phyloP scores from a whole-genome alignment of 2,113 vertebrate genomes.

The Phoxinus phoxinus region DNA sequence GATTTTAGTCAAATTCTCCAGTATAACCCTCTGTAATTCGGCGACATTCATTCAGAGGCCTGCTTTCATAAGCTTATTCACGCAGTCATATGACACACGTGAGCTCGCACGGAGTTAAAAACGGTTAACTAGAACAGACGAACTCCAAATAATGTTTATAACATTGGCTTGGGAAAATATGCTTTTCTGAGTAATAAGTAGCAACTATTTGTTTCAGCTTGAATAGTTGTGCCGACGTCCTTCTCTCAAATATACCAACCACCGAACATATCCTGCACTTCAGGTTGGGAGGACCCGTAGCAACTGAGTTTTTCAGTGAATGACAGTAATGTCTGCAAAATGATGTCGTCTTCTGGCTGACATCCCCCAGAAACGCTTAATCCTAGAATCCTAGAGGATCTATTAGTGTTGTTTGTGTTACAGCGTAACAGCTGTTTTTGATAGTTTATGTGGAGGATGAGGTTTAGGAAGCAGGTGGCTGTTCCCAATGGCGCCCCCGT shows the following conservation, averaged over 20 bases:
- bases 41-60: not conserved
- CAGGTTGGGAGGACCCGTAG: conserved; percentile 19
- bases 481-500: conserved; percentile 56
- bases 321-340: not conserved
- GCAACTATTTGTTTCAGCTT: not conserved
- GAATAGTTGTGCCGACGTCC: not conserved
- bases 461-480: conserved; percentile 61
- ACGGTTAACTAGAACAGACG: not conserved
- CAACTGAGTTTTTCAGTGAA: not conserved
- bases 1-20: not conserved
- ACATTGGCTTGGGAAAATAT: not conserved
- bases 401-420: conserved; percentile 4
- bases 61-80: conserved; percentile 29
- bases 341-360: not conserved
- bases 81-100: conserved; percentile 44
- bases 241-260: not conserved
- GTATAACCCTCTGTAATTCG: not conserved
- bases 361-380: not conserved
- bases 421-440: conserved; percentile 63
- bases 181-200: not conserved
- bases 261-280: not conserved
- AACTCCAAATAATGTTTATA: not conserved
- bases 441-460: conserved; percentile 44
- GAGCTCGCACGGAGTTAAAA: not conserved
- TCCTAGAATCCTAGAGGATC: not conserved